These are phyloP conservation scores for Melanotaenia nigrans DNA, from an alignment of 2,797 vertebrate genomes.

Conservation along the genomic window DNA sequence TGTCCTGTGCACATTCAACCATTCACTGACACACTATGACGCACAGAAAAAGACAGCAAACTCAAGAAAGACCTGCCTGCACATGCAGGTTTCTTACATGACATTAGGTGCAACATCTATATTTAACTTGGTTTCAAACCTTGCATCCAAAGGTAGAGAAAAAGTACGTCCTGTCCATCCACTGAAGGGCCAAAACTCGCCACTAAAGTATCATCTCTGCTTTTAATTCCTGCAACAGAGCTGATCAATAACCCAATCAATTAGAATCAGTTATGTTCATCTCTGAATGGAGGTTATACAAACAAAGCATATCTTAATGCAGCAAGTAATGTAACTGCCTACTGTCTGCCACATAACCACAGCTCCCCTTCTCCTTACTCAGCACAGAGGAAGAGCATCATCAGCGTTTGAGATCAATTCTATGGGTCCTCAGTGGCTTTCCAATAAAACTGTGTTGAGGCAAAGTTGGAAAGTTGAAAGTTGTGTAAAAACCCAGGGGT, in stretches of 20 bases:
- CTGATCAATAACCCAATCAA: constrained; percentile 85
- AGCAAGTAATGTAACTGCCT: constrained; percentile 76
- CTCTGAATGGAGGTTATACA: constrained; percentile 78
- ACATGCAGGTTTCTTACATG: constrained; percentile 47
- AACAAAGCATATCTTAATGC: constrained; percentile 83
- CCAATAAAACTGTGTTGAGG: constrained; percentile 15
- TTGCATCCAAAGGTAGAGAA: constrained; percentile 44
- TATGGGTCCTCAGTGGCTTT: constrained; percentile 32
- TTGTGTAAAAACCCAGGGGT: constrained; percentile 21
- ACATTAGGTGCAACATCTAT: constrained; percentile 44
- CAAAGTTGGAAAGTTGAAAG: constrained; percentile 17
- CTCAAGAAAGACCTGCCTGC: constrained; percentile 30
- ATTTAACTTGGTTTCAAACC: constrained; percentile 41
- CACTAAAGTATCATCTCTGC: constrained; percentile 54
- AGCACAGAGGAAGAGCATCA: constrained; percentile 67
- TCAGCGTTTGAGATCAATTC: constrained; percentile 61
- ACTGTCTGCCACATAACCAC: constrained; percentile 76
- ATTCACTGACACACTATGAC: constrained; percentile 45
- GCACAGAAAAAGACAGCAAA: constrained; percentile 33
- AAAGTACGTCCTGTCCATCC: constrained; percentile 25
- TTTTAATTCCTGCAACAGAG: constrained; percentile 76
- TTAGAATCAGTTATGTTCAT: constrained; percentile 82
- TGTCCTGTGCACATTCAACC: constrained; percentile 65
- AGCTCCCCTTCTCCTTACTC: constrained; percentile 70
- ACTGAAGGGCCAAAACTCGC: constrained; percentile 40